Conservation (phyloP, 2,797 vertebrate species). For the Coluber constrictor region DNA sequence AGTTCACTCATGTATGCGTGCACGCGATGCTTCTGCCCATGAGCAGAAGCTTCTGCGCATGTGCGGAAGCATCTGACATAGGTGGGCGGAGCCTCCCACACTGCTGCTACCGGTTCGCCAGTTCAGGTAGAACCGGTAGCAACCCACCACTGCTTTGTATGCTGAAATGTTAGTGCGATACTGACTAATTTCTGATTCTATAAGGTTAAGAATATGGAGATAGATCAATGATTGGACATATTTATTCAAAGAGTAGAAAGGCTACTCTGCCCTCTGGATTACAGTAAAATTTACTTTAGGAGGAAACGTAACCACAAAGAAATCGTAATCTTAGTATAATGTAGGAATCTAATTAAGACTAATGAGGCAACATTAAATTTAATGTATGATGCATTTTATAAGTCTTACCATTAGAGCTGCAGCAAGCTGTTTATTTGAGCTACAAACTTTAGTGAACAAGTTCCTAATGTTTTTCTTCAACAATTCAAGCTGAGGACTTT, state of each 20-base stretch:
- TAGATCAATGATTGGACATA: constrained; percentile 31
- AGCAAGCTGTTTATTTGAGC: constrained; percentile 71
- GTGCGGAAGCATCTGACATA: no score
- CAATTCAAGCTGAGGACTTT: constrained; percentile 41
- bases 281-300: constrained; percentile 64
- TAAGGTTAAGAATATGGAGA: constrained; percentile 33
- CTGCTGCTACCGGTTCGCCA: no score
- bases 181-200: constrained; percentile 24
- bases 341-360: constrained; percentile 78
- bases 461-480: constrained; percentile 65
- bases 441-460: constrained; percentile 64
- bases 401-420: constrained; percentile 67
- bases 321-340: constrained; percentile 72
- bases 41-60: no score
- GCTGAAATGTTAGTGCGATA: not conserved
- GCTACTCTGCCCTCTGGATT: constrained; percentile 59
- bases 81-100: no score
- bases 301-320: constrained; percentile 69
- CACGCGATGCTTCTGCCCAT: no score
- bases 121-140: no score
- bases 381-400: constrained; percentile 78
- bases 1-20: fast-evolving
- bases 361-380: constrained; percentile 80
- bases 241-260: constrained; percentile 63
- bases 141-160: no score